A percentile compares a stretch with the other conserved stretches of the same genome.
Evolutionary conservation across 2,113 vertebrate species (phyloP).

Genomic region (Solea solea): DNA sequence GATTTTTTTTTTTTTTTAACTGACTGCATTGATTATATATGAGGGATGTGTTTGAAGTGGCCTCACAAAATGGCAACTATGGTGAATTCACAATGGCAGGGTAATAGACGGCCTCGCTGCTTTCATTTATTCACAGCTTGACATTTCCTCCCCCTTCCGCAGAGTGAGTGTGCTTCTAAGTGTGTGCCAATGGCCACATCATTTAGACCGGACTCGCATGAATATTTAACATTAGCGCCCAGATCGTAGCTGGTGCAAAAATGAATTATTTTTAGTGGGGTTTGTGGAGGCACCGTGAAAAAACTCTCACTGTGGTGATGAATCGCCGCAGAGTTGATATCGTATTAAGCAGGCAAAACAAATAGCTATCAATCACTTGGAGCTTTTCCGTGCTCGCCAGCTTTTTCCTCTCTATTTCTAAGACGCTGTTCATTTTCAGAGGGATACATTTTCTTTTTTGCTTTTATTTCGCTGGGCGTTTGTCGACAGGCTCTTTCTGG

Average conservation of each 20-base stretch:
- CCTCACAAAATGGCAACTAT: constrained; percentile 73
- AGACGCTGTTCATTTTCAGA: constrained; percentile 53
- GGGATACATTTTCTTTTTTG: constrained; percentile 48
- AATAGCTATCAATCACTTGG: constrained; percentile 82
- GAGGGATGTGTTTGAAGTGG: constrained; percentile 72
- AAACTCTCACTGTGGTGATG: constrained; percentile 77
- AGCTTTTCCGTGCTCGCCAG: constrained; percentile 75
- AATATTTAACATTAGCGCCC: constrained; percentile 79
- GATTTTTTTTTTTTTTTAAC: constrained; percentile 59
- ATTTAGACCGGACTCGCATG: constrained; percentile 79
- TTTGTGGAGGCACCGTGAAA: constrained; percentile 73
- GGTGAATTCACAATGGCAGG: constrained; percentile 76
- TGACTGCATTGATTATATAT: constrained; percentile 73
- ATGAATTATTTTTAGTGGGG: constrained; percentile 80
- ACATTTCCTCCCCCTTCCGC: constrained; percentile 73
- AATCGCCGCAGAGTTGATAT: constrained; percentile 80
- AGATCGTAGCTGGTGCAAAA: constrained; percentile 70
- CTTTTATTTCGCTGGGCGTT: constrained; percentile 34
- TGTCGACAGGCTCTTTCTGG: constrained; percentile 28
- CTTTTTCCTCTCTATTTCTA: constrained; percentile 33
- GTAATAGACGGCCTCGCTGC: constrained; percentile 75
- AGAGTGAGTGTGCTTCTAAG: constrained; percentile 72
- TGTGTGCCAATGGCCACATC: constrained; percentile 78
- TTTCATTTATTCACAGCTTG: constrained; percentile 82
- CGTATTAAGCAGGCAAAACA: constrained; percentile 85